phyloP scores from a whole-genome alignment of 2,888 invertebrate species.

The Acleris cristana region DNA sequence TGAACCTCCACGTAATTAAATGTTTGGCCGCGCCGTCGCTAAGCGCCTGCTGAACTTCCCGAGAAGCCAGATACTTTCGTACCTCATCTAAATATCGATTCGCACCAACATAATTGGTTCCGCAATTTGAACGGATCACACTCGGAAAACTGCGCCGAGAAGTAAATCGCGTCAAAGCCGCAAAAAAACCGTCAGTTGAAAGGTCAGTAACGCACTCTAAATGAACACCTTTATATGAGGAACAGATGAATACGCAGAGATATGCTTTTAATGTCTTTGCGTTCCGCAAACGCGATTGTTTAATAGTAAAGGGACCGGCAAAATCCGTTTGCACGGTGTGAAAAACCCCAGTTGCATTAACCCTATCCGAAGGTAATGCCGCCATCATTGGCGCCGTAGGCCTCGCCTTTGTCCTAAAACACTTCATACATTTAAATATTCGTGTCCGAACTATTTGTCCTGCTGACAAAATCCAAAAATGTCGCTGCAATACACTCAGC shows the following conservation, averaged over 20 bases:
- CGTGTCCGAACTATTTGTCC: constrained; percentile 1
- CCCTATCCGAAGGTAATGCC: constrained; percentile 7
- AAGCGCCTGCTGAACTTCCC: constrained; percentile 4
- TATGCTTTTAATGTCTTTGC: constrained; percentile 3
- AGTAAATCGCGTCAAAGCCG: not conserved
- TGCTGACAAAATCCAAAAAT: constrained; percentile 10
- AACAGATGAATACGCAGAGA: constrained; percentile 17
- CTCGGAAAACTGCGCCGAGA: constrained; percentile 6
- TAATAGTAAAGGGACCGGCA: constrained; percentile 13
- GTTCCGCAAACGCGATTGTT: constrained; percentile 2
- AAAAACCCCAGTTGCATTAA: constrained; percentile 13
- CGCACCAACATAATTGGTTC: constrained; percentile 2
- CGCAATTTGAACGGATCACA: constrained; percentile 8
- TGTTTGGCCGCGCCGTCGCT: constrained; percentile 1
- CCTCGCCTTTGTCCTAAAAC: not conserved
- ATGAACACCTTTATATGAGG: constrained; percentile 8
- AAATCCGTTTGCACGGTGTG: constrained; percentile 22
- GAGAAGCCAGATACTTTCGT: constrained; percentile 2
- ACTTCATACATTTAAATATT: not conserved
- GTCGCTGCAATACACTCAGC: not conserved
- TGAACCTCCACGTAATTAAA: constrained; percentile 1
- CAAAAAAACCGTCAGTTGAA: not conserved
- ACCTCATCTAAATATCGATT: constrained; percentile 7
- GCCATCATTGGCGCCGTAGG: constrained; percentile 7
- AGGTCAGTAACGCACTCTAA: not conserved